Base-by-base conservation (phyloP, 2,888 invertebrate species). In the Cryptus viduatorius region DNA sequence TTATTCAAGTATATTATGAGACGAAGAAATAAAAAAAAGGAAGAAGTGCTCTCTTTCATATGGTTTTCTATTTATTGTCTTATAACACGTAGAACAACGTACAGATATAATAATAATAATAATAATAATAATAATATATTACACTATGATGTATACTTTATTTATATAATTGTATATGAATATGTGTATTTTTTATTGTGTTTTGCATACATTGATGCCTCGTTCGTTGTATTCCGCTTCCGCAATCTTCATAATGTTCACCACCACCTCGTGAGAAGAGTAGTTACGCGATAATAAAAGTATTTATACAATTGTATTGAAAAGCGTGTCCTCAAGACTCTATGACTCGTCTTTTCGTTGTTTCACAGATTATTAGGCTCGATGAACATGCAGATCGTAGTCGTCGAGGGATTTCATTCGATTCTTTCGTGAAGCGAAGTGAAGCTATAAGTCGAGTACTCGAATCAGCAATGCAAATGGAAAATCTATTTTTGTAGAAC, bases 81-180 rank as follows among this genome's bases (percentile, higher is more conserved):
- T 87, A 88, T 89, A 89, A 88, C 86, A 89, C 87, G 85, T 89
- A 89, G 88, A 89, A 89, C 86, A 88, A 88, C 87, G 86, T 89
- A 89, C 86, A 88, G 77, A 89, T 87, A 88, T 85, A 44, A 48
- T 50, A 50, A 73, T 73, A 16, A 67, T 69, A 76, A 78, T 83
- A 72, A 79, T 73, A 67, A 59, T 67, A 3, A 69, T 76, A 71
- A 76, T 79, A 75, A 84, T 82, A 82, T 83, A 69, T 75, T 79
- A 50, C 65, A 78, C 68, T 53, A 79, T 53, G 46, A 56, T 56
- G 56, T 67, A 53, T 73, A 77, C 48, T 77, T 24, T 77, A 77
- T 83, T 80, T 73, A 72, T 56, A 56, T 56, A 56, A 72, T 83
- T 80, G 59, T 83, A 72, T 76, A 69, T 80, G 50, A 77, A 67